Conservation (phyloP, 2,888 invertebrate genomes). For the Macrophya annulata region DNA sequence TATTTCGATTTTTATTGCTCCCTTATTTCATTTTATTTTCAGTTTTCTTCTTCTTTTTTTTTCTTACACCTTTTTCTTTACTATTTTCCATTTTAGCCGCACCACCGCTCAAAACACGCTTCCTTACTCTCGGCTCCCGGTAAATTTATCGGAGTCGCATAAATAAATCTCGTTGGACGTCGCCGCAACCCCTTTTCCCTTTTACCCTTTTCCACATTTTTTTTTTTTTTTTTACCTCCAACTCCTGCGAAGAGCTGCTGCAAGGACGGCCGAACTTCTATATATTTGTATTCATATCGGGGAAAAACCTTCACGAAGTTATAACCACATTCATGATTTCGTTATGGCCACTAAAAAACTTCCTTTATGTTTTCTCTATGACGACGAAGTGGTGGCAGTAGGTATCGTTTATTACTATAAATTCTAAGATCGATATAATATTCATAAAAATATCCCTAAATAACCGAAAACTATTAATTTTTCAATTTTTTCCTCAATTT, state of each 20-base stretch:
- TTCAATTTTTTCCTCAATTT: neutral
- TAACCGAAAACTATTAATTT: neutral
- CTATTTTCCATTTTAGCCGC: neutral
- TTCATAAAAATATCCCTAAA: neutral
- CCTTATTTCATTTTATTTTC: neutral
- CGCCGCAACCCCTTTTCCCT: conserved; percentile 32
- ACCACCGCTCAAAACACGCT: conserved; percentile 43
- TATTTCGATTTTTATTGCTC: neutral
- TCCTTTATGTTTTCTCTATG: neutral
- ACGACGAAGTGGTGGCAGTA: conserved; percentile 1
- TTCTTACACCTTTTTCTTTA: neutral
- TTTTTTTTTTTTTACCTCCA: neutral
- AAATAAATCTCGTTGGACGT: conserved; percentile 51
- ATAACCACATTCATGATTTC: conserved; percentile 40
- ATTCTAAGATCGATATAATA: neutral
- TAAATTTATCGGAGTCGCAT: conserved; percentile 45
- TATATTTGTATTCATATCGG: conserved; percentile 46
- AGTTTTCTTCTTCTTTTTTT: neutral
- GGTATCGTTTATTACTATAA: neutral
- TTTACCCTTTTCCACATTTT: neutral
- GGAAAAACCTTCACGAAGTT: neutral
- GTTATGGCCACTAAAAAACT: conserved; percentile 12
- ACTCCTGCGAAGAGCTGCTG: neutral
- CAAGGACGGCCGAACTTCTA: conserved; percentile 26
- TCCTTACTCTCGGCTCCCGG: conserved; percentile 37